Evolutionary conservation across 2,888 invertebrate species (phyloP), one percentile per base, ranked within the genome.

Genomic region (Seladonia tumulorum): DNA sequence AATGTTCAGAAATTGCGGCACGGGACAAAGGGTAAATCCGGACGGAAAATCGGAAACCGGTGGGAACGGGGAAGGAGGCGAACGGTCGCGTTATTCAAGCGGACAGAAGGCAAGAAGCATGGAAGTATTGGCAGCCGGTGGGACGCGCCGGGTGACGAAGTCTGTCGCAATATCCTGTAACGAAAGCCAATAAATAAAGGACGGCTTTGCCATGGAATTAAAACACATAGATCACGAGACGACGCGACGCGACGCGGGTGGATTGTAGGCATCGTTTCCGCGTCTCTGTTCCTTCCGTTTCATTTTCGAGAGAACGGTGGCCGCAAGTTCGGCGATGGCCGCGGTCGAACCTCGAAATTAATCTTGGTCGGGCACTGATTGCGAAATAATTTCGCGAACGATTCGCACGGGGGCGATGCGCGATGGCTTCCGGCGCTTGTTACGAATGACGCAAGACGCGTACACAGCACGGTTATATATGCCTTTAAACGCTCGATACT

Each of bases 121-220:
- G 12, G 14, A 68, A 39, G 29, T 35, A 47, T 57, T 39, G 53
- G 75, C 68, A 68, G 35, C 22, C 22, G 35, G n/a, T 8, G 39
- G 57, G 35, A 29, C 16, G 70, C 70, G 60, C 35, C 35, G 77
- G 57, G 90, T 92, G 93, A 93, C 93, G 87, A 91, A 93, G 91
- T 91, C 91, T 89, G 91, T 91, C 89, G 94, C 92, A 94, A 94
- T 93, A 94, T 93, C 93, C 92, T 89, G 90, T 91, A 92, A 92
- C 93, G 89, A 93, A 92, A 90, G 93, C 92, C 93, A 93, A 94
- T 94, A 94, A 94, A 94, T 94, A 94, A 93, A 93, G 91, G 89
- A 92, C 90, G 90, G 86, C 89, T 91, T 90, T 87, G 86, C 89
- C 90, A 82, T 91, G 92, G 92, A 93, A 94, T 94, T 94, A 94